Conservation (phyloP, 2,888 invertebrate species). For the Galeruca laticollis region DNA sequence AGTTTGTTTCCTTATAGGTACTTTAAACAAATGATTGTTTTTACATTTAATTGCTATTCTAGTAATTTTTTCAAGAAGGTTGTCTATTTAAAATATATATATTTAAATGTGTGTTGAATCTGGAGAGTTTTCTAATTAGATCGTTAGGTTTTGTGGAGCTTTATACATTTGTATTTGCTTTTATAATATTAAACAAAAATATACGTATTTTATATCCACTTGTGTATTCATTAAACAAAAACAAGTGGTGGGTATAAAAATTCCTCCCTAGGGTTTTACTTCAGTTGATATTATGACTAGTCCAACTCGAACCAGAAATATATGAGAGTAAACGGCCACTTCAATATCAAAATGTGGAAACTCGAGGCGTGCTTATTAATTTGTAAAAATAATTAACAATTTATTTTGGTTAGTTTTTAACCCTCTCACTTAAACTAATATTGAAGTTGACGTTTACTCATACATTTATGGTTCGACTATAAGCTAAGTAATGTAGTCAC, state of each 20-base stretch:
- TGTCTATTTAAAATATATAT: slow-evolving; percentile 47
- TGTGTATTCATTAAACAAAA: slow-evolving; percentile 40
- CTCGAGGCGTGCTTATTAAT: too few relatives aligned
- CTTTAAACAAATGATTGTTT: slow-evolving; percentile 16
- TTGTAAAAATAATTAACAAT: too few relatives aligned
- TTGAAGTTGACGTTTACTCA: too few relatives aligned
- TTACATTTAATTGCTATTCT: slow-evolving; percentile 27
- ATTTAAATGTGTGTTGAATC: slow-evolving; percentile 54
- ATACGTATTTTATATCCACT: slow-evolving; percentile 50
- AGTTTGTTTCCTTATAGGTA: slow-evolving; percentile 31
- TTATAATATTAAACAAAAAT: slow-evolving; percentile 50
- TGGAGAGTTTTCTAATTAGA: slow-evolving; percentile 54
- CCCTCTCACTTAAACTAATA: too few relatives aligned
- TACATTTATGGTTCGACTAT: too few relatives aligned
- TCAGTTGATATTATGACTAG: too few relatives aligned
- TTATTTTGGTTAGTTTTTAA: too few relatives aligned
- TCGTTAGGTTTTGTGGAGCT: slow-evolving; percentile 55
- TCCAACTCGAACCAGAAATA: too few relatives aligned
- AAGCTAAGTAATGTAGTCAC: too few relatives aligned
- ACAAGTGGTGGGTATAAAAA: slow-evolving; percentile 3
- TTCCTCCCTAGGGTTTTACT: too few relatives aligned
- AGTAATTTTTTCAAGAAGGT: slow-evolving; percentile 33
- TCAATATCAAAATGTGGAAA: too few relatives aligned
- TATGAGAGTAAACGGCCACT: too few relatives aligned
- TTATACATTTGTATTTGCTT: slow-evolving; percentile 56